Base-by-base conservation (phyloP, 2,888 invertebrate genomes). In the Lamellibrachia columna region DNA sequence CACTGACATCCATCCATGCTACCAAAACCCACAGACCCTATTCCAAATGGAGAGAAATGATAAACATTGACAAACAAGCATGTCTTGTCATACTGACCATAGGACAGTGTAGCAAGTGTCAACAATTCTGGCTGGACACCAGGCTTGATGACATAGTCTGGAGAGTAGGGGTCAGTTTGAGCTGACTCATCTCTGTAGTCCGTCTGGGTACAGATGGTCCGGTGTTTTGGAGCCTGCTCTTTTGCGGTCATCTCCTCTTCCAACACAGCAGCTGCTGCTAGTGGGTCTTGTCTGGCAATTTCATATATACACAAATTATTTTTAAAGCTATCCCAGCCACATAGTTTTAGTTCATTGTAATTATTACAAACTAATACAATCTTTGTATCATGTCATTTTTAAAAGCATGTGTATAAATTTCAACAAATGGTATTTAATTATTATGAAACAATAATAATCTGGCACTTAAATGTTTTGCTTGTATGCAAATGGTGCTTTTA, bases 101-200 rank as follows among this genome's bases (percentile, higher is more conserved):
- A 98, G 60, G 97, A 97, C 58, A 98, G 96, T 58, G 97, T 97
- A 7, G 97, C 97, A 55, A 98, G 96, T 91, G 97, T 97, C 52
- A 98, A 95, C 0, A 98, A 97, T 96, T 98, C 98, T 0, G 98
- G 97, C 95, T 97, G 96, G 96, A 97, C 90, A 75, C 96, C 93
- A 94, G 97, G 96, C 90, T 96, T 95, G 94, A 97, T 96, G 93
- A 96, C 97, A 95, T 97, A 97, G 1, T 97, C 97, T 0, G 98
- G 98, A 94, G 98, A 97, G 97, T 98, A 98, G 0, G 98, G 98
- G 22, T 97, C 97, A 0, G 98, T 98, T 96, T 98, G 98, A 0
- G 98, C 97, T 94, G 98, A 98, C 0, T 98, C 98, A 95, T 98
- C 98, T 93, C 98, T 97, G 95, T 97, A 98, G 93, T 97, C 96